Base-by-base conservation (phyloP, 1,140 invertebrate species). In the Caenorhabditis tropicalis region DNA sequence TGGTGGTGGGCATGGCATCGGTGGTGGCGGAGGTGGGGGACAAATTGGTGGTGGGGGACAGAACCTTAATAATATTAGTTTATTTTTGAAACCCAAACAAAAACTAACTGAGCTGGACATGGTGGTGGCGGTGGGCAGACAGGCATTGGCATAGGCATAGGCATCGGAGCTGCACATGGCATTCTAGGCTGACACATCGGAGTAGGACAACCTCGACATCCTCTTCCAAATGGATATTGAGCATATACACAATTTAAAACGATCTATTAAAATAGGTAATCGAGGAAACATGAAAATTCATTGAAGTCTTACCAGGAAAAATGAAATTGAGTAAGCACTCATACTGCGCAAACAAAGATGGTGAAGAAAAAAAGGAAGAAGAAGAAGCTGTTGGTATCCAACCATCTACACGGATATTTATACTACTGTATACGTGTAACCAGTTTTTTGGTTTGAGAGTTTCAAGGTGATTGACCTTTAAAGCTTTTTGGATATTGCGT, bases 31-130 rank as follows among this genome's bases (percentile, higher is more conserved):
- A 21, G 85, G 85, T 3, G 85, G 85, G n/a, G 85, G 85, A 21
- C 85, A 86, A 48, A 86, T 86, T 49, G 85, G 85, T 29, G 85
- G 85, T 12, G 85, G 85, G 16, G 85, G 85, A 24, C 85, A 86
- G 51, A 85, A 84, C 31, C 53, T 48, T 24, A 3, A 49, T 1
- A n/a, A 2, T 56, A 9, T 56, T 27, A 10, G 24, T 10, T 0
- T 27, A 12, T 27, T 16, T 29, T 15, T 0, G 16, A 46, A 81
- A 2, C 6, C n/a, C n/a, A 0, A 43, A 9, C 12, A 10, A 9
- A 4, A 74, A 48, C 79, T 81, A 16, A 81, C 81, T 56, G 56
- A 27, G 83, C 58, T 29, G 83, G 70, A 27, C 83, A 84, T 12
- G 83, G 83, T 43, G 83, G 39, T 19, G 83, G 83, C 27, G 83